Percentiles rank a stretch among this genome's conserved stretches.
phyloP scores from a whole-genome alignment of 2,888 invertebrate genomes.

The Buathra laborator region DNA sequence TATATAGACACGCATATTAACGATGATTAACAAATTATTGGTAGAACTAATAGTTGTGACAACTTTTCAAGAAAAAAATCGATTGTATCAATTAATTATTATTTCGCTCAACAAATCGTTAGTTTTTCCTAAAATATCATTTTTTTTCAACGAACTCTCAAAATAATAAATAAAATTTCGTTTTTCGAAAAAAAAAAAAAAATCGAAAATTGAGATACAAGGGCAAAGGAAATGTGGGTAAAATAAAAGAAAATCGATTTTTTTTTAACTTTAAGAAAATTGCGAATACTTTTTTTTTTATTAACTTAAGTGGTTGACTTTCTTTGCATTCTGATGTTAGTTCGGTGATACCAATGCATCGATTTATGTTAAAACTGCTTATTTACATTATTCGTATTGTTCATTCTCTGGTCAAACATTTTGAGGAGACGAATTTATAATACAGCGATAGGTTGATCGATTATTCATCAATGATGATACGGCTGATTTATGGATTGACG shows the following conservation, averaged over 20 bases:
- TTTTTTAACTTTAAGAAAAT: constrained; percentile 16
- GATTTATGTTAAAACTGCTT: constrained; percentile 2
- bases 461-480: constrained; percentile 56
- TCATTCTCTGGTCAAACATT: constrained; percentile 1
- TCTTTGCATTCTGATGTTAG: constrained; percentile 9
- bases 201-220: background rate
- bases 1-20: too few relatives aligned
- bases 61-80: too few relatives aligned
- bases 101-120: too few relatives aligned
- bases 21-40: too few relatives aligned
- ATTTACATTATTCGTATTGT: constrained; percentile 54
- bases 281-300: constrained; percentile 43
- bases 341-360: constrained; percentile 21
- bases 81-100: too few relatives aligned
- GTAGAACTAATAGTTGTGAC: too few relatives aligned
- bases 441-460: constrained; percentile 24
- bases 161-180: too few relatives aligned
- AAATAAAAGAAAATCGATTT: background rate
- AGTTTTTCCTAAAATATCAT: too few relatives aligned
- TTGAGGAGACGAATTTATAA: constrained; percentile 18
- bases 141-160: too few relatives aligned
- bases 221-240: background rate
- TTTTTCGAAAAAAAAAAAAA: too few relatives aligned
- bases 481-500: constrained; percentile 35
- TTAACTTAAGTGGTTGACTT: constrained; percentile 47